These are phyloP conservation scores for Chaenodraco wilsoni DNA, from an alignment of 2,797 vertebrate species.

Conservation along the genomic window DNA sequence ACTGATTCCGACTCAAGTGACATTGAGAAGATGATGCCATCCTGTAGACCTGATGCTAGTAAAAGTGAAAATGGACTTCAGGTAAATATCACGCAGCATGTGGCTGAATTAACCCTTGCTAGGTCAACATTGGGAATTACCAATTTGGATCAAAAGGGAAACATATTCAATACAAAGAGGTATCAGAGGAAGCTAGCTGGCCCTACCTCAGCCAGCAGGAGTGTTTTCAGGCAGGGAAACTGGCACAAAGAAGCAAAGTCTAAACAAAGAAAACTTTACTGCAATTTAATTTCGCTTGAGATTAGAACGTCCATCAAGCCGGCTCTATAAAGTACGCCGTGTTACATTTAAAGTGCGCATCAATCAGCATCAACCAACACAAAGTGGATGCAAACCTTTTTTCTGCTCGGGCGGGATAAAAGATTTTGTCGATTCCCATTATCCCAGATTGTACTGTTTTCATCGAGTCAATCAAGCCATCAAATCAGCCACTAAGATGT, in stretches of 20 bases:
- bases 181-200: not conserved
- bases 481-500: conserved; percentile 74
- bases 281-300: conserved; percentile 33
- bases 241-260: not conserved
- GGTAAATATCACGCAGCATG: not conserved
- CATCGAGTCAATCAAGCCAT: conserved; percentile 74
- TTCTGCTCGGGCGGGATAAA: conserved; percentile 32
- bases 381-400: conserved; percentile 42
- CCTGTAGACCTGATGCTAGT: not conserved
- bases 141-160: not conserved
- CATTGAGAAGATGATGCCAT: not conserved
- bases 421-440: conserved; percentile 54
- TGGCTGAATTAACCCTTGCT: not conserved
- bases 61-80: too few species aligned
- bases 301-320: conserved; percentile 25
- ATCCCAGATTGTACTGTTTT: conserved; percentile 68
- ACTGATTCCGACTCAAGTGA: too few species aligned
- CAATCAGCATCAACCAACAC: conserved; percentile 57
- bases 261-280: not conserved
- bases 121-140: not conserved
- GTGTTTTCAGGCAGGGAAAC: not conserved
- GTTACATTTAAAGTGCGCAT: conserved; percentile 50
- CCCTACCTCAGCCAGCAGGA: not conserved
- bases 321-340: conserved; percentile 35
- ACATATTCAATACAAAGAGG: not conserved